Evolutionary conservation across 2,888 invertebrate species (phyloP).

Genomic region (Megalurothrips usitatus): DNA sequence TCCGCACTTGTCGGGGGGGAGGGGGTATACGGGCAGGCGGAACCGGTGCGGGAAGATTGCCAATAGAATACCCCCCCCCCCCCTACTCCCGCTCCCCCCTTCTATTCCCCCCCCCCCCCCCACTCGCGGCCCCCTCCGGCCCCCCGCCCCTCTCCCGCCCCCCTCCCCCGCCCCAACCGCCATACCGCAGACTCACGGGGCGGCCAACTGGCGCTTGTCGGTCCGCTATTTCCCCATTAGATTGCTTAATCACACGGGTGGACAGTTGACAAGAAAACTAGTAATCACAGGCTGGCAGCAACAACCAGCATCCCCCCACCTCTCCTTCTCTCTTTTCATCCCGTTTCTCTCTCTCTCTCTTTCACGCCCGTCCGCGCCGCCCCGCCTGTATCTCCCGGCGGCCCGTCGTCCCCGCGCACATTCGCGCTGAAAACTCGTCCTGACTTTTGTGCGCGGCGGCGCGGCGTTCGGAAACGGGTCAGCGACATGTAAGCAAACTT

Average conservation of each 20-base stretch:
- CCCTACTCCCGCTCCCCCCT: background rate
- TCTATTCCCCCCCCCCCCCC: background rate
- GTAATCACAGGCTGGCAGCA: slow-evolving; percentile 1
- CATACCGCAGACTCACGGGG: background rate
- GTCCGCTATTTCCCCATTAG: slow-evolving; percentile 12
- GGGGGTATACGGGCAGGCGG: background rate
- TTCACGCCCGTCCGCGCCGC: too few species aligned
- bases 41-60: slow-evolving; percentile 6
- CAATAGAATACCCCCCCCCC: background rate
- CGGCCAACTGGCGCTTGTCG: background rate
- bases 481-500: too few species aligned
- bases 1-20: slow-evolving; percentile 1
- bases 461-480: too few species aligned
- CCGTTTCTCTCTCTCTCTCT: background rate
- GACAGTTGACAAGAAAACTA: slow-evolving; percentile 26
- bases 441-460: too few species aligned
- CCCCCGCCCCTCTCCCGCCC: background rate
- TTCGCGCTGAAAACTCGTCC: too few species aligned
- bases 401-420: too few species aligned
- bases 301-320: background rate
- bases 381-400: too few species aligned
- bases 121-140: background rate
- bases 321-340: background rate
- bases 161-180: background rate
- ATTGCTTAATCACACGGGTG: slow-evolving; percentile 13